phyloP scores from a whole-genome alignment of 2,888 invertebrate genomes.

The Chouioia cunea region DNA sequence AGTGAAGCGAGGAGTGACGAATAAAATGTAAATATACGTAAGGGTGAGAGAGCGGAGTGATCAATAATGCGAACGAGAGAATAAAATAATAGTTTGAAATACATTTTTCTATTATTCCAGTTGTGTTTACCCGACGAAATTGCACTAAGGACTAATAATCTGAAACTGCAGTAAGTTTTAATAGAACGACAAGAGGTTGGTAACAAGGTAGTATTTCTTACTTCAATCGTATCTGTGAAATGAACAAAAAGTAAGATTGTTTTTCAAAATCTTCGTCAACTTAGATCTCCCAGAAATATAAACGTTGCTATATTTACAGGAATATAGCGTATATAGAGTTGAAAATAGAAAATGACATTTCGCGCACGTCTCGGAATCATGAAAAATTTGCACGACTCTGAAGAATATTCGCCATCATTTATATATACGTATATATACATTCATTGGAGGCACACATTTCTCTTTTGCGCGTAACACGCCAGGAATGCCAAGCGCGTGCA shows the following conservation, averaged over 20 bases:
- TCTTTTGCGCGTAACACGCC: constrained; percentile 2
- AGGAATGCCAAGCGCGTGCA: constrained; percentile 11
- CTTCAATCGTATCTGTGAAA: no score
- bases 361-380: no score
- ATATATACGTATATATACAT: no score
- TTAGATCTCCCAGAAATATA: no score
- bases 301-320: no score
- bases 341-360: no score
- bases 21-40: constrained; percentile 3
- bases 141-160: not conserved
- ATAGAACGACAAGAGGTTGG: constrained; percentile 1
- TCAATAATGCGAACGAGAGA: not conserved
- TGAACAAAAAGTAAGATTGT: no score
- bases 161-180: not conserved
- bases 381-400: no score
- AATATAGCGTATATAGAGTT: no score
- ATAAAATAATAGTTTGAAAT: constrained; percentile 6
- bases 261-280: no score
- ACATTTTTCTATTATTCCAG: not conserved
- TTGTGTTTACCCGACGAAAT: not conserved
- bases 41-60: not conserved
- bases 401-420: constrained; percentile 3
- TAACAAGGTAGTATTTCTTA: no score
- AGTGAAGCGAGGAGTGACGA: not conserved
- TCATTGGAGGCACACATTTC: constrained; percentile 13